Conservation (phyloP, 2,888 invertebrate genomes). For the Strigamia transsilvanica region DNA sequence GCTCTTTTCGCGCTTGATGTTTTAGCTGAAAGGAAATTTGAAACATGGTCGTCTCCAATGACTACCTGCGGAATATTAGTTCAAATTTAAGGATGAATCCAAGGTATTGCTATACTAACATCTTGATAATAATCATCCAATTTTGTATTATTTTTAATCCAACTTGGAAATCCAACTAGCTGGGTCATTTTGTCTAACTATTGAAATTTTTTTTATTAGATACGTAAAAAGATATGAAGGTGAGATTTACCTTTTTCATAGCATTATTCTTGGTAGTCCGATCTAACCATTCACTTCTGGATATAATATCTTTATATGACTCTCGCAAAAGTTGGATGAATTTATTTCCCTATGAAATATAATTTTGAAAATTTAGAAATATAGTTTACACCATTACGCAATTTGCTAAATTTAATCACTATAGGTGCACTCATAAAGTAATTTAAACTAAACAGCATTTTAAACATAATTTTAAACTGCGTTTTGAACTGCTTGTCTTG, state of each 20-base stretch:
- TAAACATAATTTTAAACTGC: too few species aligned
- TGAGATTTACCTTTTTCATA: neutral
- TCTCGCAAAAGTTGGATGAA: neutral
- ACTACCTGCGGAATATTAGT: neutral
- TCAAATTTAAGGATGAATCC: neutral
- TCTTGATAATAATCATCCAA: neutral
- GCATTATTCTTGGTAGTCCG: neutral
- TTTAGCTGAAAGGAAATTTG: neutral
- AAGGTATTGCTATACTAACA: neutral
- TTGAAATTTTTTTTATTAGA: neutral
- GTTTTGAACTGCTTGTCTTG: too few species aligned
- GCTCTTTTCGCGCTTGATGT: neutral
- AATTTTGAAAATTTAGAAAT: neutral
- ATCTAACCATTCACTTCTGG: neutral
- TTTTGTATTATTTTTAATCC: neutral
- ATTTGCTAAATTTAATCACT: too few species aligned
- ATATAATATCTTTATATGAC: neutral
- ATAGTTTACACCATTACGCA: neutral
- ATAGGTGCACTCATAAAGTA: too few species aligned
- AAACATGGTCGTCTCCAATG: neutral
- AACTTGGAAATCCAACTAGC: neutral
- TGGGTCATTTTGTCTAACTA: neutral
- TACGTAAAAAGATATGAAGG: neutral
- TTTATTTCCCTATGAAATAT: neutral
- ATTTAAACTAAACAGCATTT: too few species aligned